Evolutionary conservation across 2,797 vertebrate genomes (phyloP), one percentile per base, ranked within the genome.

Genomic region (Arvicola amphibius): DNA sequence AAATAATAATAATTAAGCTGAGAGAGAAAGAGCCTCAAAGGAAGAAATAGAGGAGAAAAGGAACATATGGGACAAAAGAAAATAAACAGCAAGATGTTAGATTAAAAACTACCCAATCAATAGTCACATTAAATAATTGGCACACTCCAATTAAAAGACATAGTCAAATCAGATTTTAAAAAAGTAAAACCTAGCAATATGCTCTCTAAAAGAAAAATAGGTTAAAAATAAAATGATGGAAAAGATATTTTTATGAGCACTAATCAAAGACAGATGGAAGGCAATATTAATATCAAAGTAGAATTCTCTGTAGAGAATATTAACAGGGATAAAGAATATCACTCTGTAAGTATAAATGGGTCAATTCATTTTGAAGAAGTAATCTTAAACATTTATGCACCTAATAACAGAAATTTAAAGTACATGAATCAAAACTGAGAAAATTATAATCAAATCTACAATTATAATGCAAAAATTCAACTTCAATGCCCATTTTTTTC

Each of bases 141-240:
- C 43, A 56, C 48, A 91, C 19, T 87, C 69, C 46, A 91, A 25
- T 63, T 83, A 91, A 91, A 95, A 76, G n/a, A 12, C 63, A 91
- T 29, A 94, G 43, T 77, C 53, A 90, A 79, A 69, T 37, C 8
- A n/a, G n/a, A 93, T 88, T 81, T 71, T 56, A 40, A 81, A 93
- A 86, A 96, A 81, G 3, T 19, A 92, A 95, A 56, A 34, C 23
- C 73, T 14, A 91, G 63, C 27, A 79, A 83, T 78, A 95, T 51
- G 17, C 63, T 71, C 10, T 32, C 74, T 91, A 61, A 4, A 63
- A 93, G 69, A 95, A 96, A 92, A 90, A 63, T n/a, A 84, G 16
- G 59, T 94, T 96, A 86, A 83, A 96, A 96, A 96, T 90, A 88
- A 90, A 94, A 78, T 88, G 59, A 91, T 84, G 61, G 43, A 92